Evolutionary conservation across 2,888 invertebrate species (phyloP).

Genomic region (Leucoptera coffeella): DNA sequence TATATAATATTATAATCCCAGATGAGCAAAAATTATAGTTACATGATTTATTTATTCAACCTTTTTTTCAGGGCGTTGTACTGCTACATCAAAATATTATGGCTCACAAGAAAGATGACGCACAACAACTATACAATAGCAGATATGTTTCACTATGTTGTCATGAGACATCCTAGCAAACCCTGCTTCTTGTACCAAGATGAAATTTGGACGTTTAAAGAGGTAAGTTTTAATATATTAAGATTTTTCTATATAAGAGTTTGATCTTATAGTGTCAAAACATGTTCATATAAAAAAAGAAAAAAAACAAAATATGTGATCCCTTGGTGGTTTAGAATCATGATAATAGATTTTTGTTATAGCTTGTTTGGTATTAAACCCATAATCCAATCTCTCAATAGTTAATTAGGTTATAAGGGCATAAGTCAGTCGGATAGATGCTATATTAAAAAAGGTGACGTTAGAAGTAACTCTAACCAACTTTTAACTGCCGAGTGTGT

Average conservation of each 20-base stretch:
- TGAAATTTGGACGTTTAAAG: slow-evolving; percentile 78
- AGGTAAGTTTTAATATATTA: slow-evolving; percentile 45
- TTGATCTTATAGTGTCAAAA: background rate
- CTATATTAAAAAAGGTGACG: too few species aligned
- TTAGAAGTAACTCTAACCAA: too few species aligned
- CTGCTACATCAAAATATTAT: slow-evolving; percentile 60
- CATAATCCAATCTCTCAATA: too few species aligned
- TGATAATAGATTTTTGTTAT: background rate
- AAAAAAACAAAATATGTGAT: background rate
- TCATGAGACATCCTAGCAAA: slow-evolving; percentile 74
- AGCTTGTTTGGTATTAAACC: too few species aligned
- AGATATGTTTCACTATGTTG: slow-evolving; percentile 72
- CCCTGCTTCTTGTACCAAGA: slow-evolving; percentile 77
- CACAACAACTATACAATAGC: slow-evolving; percentile 68
- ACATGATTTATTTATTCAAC: slow-evolving; percentile 1
- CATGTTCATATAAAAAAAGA: background rate
- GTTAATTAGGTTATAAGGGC: too few species aligned
- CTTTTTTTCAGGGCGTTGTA: slow-evolving; percentile 59
- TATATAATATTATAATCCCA: too few species aligned
- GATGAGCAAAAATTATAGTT: too few species aligned
- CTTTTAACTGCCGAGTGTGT: too few species aligned
- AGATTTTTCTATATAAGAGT: background rate
- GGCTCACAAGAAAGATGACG: slow-evolving; percentile 58
- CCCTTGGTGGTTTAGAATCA: background rate
- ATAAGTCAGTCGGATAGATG: too few species aligned